Conservation (phyloP, 2,113 vertebrate genomes). For the Rhea americana region DNA sequence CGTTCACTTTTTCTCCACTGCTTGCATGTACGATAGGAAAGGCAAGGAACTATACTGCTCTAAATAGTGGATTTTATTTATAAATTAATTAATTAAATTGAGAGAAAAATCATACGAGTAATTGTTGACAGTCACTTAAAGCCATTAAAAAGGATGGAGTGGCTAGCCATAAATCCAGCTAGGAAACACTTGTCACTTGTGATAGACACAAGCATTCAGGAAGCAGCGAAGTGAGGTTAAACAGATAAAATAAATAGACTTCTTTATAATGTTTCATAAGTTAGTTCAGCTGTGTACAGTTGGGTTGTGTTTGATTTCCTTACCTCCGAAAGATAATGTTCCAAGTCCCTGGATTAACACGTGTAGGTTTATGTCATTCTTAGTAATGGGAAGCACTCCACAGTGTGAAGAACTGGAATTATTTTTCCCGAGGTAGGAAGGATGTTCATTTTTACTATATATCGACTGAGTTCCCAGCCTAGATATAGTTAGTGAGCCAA, state of each 20-base stretch:
- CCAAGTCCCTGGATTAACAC: background rate
- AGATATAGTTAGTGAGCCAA: background rate
- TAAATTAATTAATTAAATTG: conserved; percentile 38
- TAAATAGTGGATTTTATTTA: conserved; percentile 16
- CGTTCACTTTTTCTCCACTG: background rate
- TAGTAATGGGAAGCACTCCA: conserved; percentile 9
- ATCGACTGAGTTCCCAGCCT: background rate
- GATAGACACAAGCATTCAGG: background rate
- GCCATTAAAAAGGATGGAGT: background rate
- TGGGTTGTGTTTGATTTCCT: background rate
- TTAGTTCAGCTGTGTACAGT: conserved; percentile 3
- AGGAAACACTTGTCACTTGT: conserved; percentile 2
- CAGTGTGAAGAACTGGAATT: background rate
- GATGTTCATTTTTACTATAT: background rate
- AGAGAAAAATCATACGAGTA: conserved; percentile 21
- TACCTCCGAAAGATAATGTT: background rate
- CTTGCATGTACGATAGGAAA: background rate
- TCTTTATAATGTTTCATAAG: background rate
- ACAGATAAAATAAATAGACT: background rate
- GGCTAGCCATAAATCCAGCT: conserved; percentile 37
- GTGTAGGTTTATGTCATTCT: background rate
- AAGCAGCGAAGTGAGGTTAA: background rate
- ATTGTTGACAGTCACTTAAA: conserved; percentile 37
- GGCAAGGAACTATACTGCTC: background rate
- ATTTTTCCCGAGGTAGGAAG: background rate